Evolutionary conservation across 2,113 vertebrate genomes (phyloP).

Genomic region (Ploceus nigricollis): DNA sequence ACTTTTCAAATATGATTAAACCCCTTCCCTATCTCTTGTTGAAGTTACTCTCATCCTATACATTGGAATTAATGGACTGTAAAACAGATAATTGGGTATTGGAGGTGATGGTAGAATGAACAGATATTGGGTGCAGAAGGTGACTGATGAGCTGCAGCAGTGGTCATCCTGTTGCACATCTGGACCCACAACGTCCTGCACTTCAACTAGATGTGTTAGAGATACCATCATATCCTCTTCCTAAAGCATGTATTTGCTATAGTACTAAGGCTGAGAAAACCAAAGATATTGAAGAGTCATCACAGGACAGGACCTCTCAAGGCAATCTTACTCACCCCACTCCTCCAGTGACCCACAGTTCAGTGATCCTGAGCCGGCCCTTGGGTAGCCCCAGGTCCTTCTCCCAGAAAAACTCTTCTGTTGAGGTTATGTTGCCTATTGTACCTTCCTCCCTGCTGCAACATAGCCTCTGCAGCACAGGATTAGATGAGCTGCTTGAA

Average conservation of each 20-base stretch:
- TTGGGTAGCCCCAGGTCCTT: not conserved
- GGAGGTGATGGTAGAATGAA: not conserved
- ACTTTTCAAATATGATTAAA: not conserved
- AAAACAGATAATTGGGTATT: not conserved
- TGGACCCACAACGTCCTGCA: fast-evolving
- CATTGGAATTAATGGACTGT: not conserved
- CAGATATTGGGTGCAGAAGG: not conserved
- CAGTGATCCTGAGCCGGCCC: not conserved
- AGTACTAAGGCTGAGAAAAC: not conserved
- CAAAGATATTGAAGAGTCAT: not conserved
- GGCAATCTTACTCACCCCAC: not conserved
- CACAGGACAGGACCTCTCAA: fast-evolving
- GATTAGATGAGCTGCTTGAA: not conserved
- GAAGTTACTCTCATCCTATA: not conserved
- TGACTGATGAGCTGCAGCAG: not conserved
- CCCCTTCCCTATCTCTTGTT: not conserved
- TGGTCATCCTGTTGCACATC: not conserved
- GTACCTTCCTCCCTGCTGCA: not conserved
- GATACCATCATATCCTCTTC: not conserved
- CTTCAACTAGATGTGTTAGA: not conserved
- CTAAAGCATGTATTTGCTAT: not conserved
- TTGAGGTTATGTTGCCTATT: fast-evolving
- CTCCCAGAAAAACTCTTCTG: not conserved
- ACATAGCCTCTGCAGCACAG: not conserved
- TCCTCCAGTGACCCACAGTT: not conserved